Evolutionary conservation across 1,140 invertebrate genomes (phyloP).

Genomic region (Galleria mellonella): DNA sequence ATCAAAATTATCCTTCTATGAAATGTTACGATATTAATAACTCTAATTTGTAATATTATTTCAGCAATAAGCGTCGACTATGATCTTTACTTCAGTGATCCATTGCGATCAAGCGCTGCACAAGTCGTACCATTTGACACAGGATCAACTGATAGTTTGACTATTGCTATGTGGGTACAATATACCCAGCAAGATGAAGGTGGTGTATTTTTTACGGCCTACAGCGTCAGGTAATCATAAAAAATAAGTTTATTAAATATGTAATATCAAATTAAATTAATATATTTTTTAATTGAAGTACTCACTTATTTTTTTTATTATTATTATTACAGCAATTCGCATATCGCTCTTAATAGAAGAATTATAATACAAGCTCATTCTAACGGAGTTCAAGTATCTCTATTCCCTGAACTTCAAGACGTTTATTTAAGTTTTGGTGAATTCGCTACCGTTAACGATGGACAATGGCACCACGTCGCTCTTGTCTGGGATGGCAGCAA

Average conservation of each 20-base stretch:
- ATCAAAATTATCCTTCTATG: too few relatives aligned
- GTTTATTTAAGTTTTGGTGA: conserved; percentile 93
- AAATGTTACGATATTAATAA: too few relatives aligned
- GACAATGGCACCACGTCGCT: conserved; percentile 97
- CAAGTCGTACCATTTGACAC: conserved; percentile 93
- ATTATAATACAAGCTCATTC: conserved; percentile 92
- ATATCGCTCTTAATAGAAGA: conserved; percentile 85
- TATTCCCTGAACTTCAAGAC: conserved; percentile 91
- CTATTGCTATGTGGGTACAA: conserved; percentile 96
- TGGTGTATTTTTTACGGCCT: conserved; percentile 95
- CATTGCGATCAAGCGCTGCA: conserved; percentile 89
- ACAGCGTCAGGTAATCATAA: conserved; percentile 78
- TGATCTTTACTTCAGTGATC: conserved; percentile 95
- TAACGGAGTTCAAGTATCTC: conserved; percentile 90
- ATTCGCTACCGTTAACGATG: conserved; percentile 95
- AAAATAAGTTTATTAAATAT: background rate
- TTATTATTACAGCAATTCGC: conserved; percentile 78
- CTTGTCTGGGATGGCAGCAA: conserved; percentile 93
- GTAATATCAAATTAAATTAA: too few relatives aligned
- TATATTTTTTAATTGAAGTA: too few relatives aligned
- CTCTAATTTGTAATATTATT: conserved; percentile 34
- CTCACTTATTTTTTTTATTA: background rate
- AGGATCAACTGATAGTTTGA: conserved; percentile 84
- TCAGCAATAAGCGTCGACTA: conserved; percentile 95
- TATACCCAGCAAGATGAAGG: conserved; percentile 92